Conservation (phyloP, 2,888 invertebrate species). For the Agrochola litura region DNA sequence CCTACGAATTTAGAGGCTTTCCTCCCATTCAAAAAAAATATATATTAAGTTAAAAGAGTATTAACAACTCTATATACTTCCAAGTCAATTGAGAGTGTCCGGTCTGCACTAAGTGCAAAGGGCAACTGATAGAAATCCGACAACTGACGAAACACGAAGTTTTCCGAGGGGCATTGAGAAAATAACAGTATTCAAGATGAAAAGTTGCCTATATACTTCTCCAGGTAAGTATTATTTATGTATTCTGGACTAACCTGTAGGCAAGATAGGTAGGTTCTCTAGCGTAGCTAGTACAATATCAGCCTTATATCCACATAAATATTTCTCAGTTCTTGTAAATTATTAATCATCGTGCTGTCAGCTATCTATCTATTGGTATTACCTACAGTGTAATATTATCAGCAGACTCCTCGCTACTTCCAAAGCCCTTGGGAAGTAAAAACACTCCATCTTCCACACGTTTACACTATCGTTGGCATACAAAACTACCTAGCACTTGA, state of each 20-base stretch:
- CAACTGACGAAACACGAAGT: too few species aligned
- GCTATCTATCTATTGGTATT: background rate
- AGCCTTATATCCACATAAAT: background rate
- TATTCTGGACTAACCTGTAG: background rate
- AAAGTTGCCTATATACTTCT: too few species aligned
- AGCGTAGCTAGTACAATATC: background rate
- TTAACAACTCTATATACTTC: too few species aligned
- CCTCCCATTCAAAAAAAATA: too few species aligned
- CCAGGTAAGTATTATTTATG: background rate
- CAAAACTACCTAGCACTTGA: background rate
- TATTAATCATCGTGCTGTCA: background rate
- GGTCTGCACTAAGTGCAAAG: too few species aligned
- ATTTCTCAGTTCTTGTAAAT: background rate
- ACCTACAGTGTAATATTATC: background rate
- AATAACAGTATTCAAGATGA: too few species aligned
- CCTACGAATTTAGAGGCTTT: too few species aligned
- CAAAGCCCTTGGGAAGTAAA: background rate
- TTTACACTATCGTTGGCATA: constrained; percentile 13
- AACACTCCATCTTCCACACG: constrained; percentile 31
- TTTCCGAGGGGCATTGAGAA: too few species aligned
- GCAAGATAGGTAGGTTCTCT: background rate
- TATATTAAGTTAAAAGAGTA: too few species aligned
- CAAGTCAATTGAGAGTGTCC: too few species aligned
- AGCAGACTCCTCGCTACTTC: background rate
- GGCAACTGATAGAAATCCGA: too few species aligned